Evolutionary conservation across 1,140 invertebrate species (phyloP).

Genomic region (Drosophila saltans): DNA sequence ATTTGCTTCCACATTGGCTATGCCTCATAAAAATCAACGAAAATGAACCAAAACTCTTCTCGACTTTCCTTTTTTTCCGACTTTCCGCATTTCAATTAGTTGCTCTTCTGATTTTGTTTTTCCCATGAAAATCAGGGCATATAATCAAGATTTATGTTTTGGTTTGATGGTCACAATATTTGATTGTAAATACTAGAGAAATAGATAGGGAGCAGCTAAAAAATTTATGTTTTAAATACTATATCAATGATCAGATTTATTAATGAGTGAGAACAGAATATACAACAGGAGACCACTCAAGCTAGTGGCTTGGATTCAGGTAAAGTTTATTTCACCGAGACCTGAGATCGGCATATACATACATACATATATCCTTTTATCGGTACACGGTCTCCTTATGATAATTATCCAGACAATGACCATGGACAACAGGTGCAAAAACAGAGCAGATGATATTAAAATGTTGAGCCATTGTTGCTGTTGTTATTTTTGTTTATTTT

Average conservation of each 20-base stretch:
- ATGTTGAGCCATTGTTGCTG: constrained; percentile 40
- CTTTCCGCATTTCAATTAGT: background rate
- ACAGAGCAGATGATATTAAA: background rate
- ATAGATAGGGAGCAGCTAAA: background rate
- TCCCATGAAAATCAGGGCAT: constrained; percentile 39
- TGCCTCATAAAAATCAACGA: constrained; percentile 1
- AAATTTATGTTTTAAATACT: background rate
- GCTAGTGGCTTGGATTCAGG: too few species aligned
- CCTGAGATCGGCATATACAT: too few species aligned
- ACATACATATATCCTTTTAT: too few species aligned
- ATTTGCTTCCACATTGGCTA: constrained; percentile 21
- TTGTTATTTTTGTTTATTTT: background rate
- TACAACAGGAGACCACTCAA: too few species aligned
- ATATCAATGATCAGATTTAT: too few species aligned
- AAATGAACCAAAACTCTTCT: constrained; percentile 1
- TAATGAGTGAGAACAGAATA: too few species aligned
- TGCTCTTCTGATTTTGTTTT: constrained; percentile 22
- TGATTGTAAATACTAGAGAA: background rate
- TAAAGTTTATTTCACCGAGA: too few species aligned
- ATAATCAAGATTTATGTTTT: constrained; percentile 7
- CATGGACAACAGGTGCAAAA: constrained; percentile 44
- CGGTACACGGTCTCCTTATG: too few species aligned
- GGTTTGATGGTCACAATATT: constrained; percentile 2
- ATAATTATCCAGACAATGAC: background rate
- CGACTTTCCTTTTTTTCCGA: background rate